Conservation (phyloP, 2,888 invertebrate species). For the Reticulitermes lucifugus region DNA sequence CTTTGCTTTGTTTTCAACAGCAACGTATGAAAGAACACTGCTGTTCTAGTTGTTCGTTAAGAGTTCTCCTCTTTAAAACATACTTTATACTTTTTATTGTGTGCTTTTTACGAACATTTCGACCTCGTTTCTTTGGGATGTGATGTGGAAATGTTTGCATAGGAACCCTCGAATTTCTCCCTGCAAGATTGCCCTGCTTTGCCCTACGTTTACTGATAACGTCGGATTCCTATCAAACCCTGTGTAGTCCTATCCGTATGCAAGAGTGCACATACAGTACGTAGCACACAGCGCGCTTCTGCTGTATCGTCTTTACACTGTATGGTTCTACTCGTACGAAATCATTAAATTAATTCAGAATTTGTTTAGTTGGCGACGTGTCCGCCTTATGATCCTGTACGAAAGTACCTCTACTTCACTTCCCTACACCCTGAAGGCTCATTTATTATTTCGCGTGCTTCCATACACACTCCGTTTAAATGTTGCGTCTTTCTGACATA, state of each 20-base stretch:
- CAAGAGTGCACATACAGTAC: background rate
- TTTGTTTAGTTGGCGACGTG: too few relatives aligned
- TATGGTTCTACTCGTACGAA: too few relatives aligned
- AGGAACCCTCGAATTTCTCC: background rate
- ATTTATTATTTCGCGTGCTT: too few relatives aligned
- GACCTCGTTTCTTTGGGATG: background rate
- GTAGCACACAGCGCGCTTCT: too few relatives aligned
- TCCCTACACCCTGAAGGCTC: too few relatives aligned
- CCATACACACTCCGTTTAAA: too few relatives aligned
- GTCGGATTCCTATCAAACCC: background rate
- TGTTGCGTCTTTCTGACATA: too few relatives aligned
- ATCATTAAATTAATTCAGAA: too few relatives aligned
- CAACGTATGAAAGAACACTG: background rate
- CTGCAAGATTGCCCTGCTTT: background rate
- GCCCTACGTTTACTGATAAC: background rate
- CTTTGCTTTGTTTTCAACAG: too few relatives aligned
- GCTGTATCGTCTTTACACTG: too few relatives aligned
- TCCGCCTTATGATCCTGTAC: too few relatives aligned
- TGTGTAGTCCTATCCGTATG: background rate
- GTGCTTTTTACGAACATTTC: conserved; percentile 1
- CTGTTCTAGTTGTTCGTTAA: background rate
- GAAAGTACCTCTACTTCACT: too few relatives aligned
- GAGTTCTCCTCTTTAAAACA: background rate
- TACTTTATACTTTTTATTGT: background rate
- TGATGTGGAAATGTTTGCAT: background rate